phyloP scores from a whole-genome alignment of 1,140 invertebrate genomes.

The Drosophila persimilis region DNA sequence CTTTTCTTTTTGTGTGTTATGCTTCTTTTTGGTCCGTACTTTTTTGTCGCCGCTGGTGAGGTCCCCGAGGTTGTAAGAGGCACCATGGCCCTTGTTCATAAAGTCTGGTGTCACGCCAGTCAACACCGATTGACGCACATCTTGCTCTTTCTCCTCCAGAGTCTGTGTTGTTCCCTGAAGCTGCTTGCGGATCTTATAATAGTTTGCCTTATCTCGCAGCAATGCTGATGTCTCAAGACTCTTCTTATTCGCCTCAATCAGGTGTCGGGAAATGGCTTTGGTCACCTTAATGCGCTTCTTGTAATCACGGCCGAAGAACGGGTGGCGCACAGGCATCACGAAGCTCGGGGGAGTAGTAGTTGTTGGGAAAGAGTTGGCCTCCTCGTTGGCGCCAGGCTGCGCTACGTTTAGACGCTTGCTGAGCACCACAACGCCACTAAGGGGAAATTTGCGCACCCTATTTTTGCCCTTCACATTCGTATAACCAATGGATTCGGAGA shows the following conservation, averaged over 20 bases:
- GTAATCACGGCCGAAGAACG: slow-evolving; percentile 56
- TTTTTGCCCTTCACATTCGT: slow-evolving; percentile 47
- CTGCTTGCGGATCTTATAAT: slow-evolving; percentile 40
- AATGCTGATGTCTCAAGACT: neutral
- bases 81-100: slow-evolving; percentile 6
- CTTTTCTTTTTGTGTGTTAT: neutral
- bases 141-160: slow-evolving; percentile 55
- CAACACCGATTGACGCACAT: slow-evolving; percentile 57
- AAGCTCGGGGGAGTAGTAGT: slow-evolving; percentile 10
- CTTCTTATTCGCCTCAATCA: slow-evolving; percentile 27
- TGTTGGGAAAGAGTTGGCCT: slow-evolving; percentile 4
- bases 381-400: neutral
- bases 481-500: slow-evolving; percentile 42
- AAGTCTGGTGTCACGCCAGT: slow-evolving; percentile 51
- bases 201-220: slow-evolving; percentile 26
- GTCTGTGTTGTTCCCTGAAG: slow-evolving; percentile 38
- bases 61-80: neutral
- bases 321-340: slow-evolving; percentile 47
- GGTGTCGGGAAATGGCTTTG: neutral
- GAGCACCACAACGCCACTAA: slow-evolving; percentile 40
- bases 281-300: slow-evolving; percentile 42
- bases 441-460: slow-evolving; percentile 11
- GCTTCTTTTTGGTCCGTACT: neutral
- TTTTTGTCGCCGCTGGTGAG: neutral
- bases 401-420: slow-evolving; percentile 41